These are phyloP conservation scores for Drosophila ficusphila DNA, from an alignment of 1,140 invertebrate genomes.

Conservation along the genomic window DNA sequence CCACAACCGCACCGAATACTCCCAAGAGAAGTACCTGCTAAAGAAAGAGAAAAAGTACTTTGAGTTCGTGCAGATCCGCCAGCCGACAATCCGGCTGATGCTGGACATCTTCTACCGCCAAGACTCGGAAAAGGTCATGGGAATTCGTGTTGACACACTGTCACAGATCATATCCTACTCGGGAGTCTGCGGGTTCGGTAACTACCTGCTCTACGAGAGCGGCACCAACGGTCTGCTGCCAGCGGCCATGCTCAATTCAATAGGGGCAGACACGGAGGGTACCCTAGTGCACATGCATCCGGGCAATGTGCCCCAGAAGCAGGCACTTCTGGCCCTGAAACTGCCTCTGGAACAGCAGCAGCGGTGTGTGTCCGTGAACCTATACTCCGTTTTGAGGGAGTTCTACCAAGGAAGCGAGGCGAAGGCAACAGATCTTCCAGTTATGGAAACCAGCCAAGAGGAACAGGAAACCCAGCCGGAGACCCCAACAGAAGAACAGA, in stretches of 20 bases:
- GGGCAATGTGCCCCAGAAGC: slow-evolving; percentile 91
- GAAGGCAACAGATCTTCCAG: not conserved
- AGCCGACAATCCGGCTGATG: slow-evolving; percentile 90
- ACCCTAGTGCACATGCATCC: slow-evolving; percentile 91
- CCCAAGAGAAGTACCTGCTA: slow-evolving; percentile 96
- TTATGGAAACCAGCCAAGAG: not conserved
- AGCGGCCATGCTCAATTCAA: slow-evolving; percentile 91
- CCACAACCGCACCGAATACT: slow-evolving; percentile 94
- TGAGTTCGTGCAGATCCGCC: slow-evolving; percentile 90
- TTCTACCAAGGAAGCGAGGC: slow-evolving; percentile 84
- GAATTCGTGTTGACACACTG: slow-evolving; percentile 93
- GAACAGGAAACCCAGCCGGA: slow-evolving; percentile 12
- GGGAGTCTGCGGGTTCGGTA: slow-evolving; percentile 91
- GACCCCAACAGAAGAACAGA: slow-evolving; percentile 52
- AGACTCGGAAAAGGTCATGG: slow-evolving; percentile 91
- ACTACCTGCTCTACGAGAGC: slow-evolving; percentile 94
- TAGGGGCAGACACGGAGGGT: slow-evolving; percentile 87
- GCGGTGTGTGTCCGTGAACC: slow-evolving; percentile 89
- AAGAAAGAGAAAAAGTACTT: slow-evolving; percentile 97
- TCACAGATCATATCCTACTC: slow-evolving; percentile 93
- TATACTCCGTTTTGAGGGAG: slow-evolving; percentile 89
- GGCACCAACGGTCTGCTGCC: slow-evolving; percentile 92
- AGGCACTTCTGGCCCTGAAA: slow-evolving; percentile 91
- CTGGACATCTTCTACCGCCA: slow-evolving; percentile 91
- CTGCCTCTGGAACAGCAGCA: slow-evolving; percentile 88